Percentiles rank a stretch among this genome's conserved stretches.
Conservation (phyloP, 2,113 vertebrate species). For the Forbesichthys agassizii region DNA sequence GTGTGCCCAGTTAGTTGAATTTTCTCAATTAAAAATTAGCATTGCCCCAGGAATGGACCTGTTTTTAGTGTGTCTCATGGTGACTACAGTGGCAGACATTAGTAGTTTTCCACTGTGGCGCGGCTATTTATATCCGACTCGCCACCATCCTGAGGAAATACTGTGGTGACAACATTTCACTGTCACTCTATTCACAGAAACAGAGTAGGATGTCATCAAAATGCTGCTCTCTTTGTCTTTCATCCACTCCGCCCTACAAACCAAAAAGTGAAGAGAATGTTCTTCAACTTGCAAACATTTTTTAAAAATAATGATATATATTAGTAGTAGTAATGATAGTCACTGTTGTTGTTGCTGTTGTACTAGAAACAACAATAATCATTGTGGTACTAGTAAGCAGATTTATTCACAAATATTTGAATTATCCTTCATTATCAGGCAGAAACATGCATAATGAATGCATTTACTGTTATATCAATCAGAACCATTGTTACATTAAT, state of each 20-base stretch:
- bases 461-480: too few species aligned
- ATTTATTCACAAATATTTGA: too few species aligned
- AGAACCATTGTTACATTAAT: too few species aligned
- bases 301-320: too few species aligned
- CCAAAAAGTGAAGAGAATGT: too few species aligned
- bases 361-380: too few species aligned
- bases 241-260: not conserved
- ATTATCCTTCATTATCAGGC: too few species aligned
- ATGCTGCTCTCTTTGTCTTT: constrained; percentile 15
- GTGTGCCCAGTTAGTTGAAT: not conserved
- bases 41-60: constrained; percentile 30
- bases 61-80: constrained; percentile 37
- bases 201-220: constrained; percentile 39
- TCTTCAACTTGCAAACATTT: too few species aligned
- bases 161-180: constrained; percentile 36
- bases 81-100: constrained; percentile 35
- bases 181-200: constrained; percentile 38
- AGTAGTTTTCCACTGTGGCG: constrained; percentile 14
- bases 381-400: too few species aligned
- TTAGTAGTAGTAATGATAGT: too few species aligned
- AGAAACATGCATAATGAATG: too few species aligned
- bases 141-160: constrained; percentile 40
- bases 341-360: too few species aligned
- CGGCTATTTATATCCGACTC: constrained; percentile 54
- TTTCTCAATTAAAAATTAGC: constrained; percentile 20